phyloP scores from a whole-genome alignment of 2,113 vertebrate species.

The Melanocharis versteri region DNA sequence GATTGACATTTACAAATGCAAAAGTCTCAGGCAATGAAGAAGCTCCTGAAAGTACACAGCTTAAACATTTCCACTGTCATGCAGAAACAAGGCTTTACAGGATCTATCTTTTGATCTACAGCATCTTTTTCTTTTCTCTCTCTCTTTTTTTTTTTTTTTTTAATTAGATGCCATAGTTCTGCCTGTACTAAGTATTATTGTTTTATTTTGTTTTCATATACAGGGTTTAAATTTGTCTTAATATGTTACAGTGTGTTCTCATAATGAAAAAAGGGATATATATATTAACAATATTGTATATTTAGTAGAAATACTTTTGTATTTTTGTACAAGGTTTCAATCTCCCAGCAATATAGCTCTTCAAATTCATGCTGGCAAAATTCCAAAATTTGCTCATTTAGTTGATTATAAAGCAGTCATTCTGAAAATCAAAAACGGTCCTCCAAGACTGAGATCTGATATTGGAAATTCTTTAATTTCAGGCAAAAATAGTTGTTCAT shows the following conservation, averaged over 20 bases:
- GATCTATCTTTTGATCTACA: not conserved
- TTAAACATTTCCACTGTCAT: not conserved
- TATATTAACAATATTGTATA: not conserved
- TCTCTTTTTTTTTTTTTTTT: not conserved
- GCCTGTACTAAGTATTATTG: not conserved
- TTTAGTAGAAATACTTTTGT: not conserved
- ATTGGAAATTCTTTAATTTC: not conserved
- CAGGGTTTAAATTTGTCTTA: not conserved
- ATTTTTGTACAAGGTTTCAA: not conserved
- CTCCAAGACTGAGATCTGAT: not conserved
- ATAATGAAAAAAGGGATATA: not conserved
- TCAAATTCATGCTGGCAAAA: not conserved
- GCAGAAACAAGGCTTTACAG: not conserved
- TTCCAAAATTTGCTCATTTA: not conserved
- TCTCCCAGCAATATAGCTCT: not conserved
- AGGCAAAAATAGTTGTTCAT: not conserved
- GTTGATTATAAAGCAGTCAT: not conserved
- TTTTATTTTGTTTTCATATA: not conserved
- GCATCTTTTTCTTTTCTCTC: no score
- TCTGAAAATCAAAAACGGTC: not conserved
- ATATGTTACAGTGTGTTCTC: not conserved
- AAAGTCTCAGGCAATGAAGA: not conserved
- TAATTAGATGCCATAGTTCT: not conserved
- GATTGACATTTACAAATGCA: not conserved
- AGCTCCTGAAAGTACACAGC: not conserved